Base-by-base conservation (phyloP, 1,140 invertebrate species). In the Drosophila virilis region DNA sequence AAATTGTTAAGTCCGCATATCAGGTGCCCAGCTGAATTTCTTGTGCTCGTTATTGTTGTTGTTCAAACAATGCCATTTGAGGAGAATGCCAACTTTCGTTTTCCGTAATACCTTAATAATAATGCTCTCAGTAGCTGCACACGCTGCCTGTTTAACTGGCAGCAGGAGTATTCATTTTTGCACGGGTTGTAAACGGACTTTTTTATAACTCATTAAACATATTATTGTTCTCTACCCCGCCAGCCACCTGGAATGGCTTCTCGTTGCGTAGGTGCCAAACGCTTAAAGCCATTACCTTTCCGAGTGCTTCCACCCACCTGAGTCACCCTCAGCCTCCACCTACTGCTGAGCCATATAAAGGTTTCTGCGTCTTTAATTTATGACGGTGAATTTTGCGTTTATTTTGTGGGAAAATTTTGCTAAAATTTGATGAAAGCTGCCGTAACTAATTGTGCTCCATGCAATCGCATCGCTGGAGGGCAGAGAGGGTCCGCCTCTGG, bases 201-300 rank as follows among this genome's bases (percentile, higher is more conserved):
- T 28, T 89, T 84, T 84, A 89, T 74, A 75, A 74, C 84, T 84
- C 84, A 89, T 89, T 78, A 80, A 84, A 80, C 89, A 69, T 68
- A 82, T 88, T 71, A 83, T 89, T 83, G 72, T 80, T 82, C 62
- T 76, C 32, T 5, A 28, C 22, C 22, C 22, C 22, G 22, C 22
- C 22, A 28, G 4, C 22, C 3, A 28, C 22, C 12, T n/a, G 1
- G n/a, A 28, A 32, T 35, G 13, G 0, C 9, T 33, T n/a, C 9
- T 17, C 13, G 46, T 8, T 57, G 51, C 28, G 54, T 65, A 52
- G 76, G 76, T 77, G 54, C 46, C 33, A 69, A 74, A 40, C 45
- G 33, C 13, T 59, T 40, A 68, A 76, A 74, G 65, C 9, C 22
- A 28, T 28, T 17, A 22, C 10, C 33, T 45, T 55, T 52, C n/a